Conservation (phyloP, 92 coral and sea anemone genomes). For the Zoanthus solanderi region DNA sequence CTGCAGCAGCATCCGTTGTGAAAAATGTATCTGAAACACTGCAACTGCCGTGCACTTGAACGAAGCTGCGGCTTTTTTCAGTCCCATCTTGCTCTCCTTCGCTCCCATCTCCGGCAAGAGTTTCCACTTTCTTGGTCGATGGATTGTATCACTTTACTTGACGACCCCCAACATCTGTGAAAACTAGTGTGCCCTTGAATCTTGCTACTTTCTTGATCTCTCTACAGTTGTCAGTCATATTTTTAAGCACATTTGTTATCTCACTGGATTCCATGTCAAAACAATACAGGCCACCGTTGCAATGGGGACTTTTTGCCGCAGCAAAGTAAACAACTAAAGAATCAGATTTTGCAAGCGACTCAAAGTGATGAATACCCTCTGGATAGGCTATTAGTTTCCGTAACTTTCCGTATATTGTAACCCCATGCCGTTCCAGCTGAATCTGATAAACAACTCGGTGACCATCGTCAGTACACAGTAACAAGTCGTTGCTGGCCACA, state of each 20-base stretch:
- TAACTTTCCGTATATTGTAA: constrained; percentile 1
- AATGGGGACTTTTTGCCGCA: constrained; percentile 53
- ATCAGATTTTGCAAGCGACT: neutral
- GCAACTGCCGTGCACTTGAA: constrained; percentile 57
- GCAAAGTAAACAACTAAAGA: constrained; percentile 4
- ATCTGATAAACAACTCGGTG: constrained; percentile 1
- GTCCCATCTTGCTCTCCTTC: constrained; percentile 62
- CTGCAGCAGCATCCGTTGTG: constrained; percentile 64
- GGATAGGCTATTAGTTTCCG: constrained; percentile 1
- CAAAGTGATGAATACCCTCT: constrained; percentile 1
- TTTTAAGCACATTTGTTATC: constrained; percentile 42
- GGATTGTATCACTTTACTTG: constrained; percentile 61
- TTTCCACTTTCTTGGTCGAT: constrained; percentile 47
- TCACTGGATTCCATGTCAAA: constrained; percentile 40
- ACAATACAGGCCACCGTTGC: constrained; percentile 67
- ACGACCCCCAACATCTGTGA: constrained; percentile 50
- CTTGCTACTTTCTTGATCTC: constrained; percentile 54
- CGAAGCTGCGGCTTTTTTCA: constrained; percentile 50
- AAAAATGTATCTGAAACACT: constrained; percentile 22
- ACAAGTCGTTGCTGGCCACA: constrained; percentile 37
- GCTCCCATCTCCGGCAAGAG: constrained; percentile 57
- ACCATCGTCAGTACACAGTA: constrained; percentile 25
- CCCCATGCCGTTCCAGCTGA: neutral
- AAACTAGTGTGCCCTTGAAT: constrained; percentile 50
- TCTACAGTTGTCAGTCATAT: constrained; percentile 52